These are phyloP conservation scores for Pachycephala philippinensis DNA, from an alignment of 2,113 vertebrate species.

Conservation along the genomic window DNA sequence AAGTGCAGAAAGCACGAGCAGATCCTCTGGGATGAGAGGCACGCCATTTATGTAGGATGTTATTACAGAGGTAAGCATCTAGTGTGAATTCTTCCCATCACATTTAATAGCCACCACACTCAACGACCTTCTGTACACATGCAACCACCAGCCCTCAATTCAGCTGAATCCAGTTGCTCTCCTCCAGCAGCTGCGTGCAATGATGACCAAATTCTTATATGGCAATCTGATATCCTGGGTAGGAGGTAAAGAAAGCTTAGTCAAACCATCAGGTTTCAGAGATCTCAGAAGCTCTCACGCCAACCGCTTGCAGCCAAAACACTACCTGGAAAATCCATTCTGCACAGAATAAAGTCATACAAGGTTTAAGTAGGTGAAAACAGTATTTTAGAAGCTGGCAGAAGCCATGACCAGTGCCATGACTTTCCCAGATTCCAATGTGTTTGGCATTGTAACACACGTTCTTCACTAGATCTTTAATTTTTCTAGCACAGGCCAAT, in stretches of 20 bases:
- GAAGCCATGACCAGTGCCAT: neutral
- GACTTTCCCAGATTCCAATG: neutral
- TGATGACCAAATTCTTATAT: neutral
- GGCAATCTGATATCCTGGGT: neutral
- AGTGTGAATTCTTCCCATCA: neutral
- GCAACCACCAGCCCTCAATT: neutral
- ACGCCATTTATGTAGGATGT: neutral
- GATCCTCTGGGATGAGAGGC: neutral
- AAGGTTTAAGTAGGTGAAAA: slow-evolving; percentile 14
- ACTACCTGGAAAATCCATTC: slow-evolving; percentile 9
- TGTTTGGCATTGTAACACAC: neutral
- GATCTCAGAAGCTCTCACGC: neutral
- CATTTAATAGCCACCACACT: neutral
- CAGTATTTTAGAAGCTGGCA: neutral
- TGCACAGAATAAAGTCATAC: neutral
- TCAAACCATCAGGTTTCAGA: neutral
- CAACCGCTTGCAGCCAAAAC: neutral
- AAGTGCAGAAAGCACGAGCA: neutral
- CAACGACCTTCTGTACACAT: neutral
- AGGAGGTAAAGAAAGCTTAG: neutral
- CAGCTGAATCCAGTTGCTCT: slow-evolving; percentile 9
- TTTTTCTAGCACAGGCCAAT: neutral
- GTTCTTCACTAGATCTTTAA: neutral
- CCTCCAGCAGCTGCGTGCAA: neutral
- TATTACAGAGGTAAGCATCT: slow-evolving; percentile 25